Conservation (phyloP, 2,888 invertebrate genomes). For the Limnephilus auricula region DNA sequence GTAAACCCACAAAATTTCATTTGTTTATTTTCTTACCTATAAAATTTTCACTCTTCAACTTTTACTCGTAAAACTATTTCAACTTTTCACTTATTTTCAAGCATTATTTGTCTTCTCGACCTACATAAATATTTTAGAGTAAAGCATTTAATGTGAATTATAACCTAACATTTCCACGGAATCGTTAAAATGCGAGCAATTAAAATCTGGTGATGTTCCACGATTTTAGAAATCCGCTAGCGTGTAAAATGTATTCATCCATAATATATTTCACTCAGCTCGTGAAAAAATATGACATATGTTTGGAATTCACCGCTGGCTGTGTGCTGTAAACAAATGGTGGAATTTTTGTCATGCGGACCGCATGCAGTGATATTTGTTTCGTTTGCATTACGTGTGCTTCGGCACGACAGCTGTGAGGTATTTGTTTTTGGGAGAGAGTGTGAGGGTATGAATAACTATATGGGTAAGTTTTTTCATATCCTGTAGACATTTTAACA, state of each 20-base stretch:
- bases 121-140: not conserved
- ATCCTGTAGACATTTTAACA: not conserved
- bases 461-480: not conserved
- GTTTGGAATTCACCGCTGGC: not conserved
- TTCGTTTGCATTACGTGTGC: not conserved
- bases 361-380: not conserved
- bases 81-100: not conserved
- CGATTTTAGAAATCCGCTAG: not conserved
- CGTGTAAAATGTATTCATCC: not conserved
- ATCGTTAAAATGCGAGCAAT: not conserved
- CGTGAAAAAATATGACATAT: not conserved
- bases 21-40: not conserved
- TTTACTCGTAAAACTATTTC: not conserved
- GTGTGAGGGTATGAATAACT: not conserved
- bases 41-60: not conserved
- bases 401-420: not conserved
- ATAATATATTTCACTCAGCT: not conserved
- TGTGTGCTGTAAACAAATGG: not conserved
- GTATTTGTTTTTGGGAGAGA: not conserved
- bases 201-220: not conserved
- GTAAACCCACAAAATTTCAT: not conserved
- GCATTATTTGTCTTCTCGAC: not conserved
- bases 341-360: not conserved
- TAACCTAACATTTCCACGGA: not conserved
- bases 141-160: not conserved